phyloP scores from a whole-genome alignment of 37 sponge, comb jelly and placozoan genomes.

The Chondrosia reniformis region DNA sequence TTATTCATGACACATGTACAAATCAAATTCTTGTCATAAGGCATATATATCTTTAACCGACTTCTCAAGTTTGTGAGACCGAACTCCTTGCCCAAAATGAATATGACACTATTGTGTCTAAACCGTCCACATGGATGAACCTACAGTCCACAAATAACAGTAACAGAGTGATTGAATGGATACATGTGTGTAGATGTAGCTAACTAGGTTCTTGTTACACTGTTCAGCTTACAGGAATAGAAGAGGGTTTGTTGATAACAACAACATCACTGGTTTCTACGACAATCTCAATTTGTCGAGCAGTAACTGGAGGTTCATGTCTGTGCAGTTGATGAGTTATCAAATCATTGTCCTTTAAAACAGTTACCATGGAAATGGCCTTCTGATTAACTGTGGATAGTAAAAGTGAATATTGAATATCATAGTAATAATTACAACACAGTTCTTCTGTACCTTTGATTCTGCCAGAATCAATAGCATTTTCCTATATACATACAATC shows the following conservation, averaged over 20 bases:
- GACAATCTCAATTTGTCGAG: conserved; percentile 52
- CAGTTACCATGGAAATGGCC: conserved; percentile 49
- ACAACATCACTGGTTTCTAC: conserved; percentile 59
- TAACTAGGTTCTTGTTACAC: background rate
- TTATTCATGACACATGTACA: too few relatives aligned
- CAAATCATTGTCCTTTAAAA: conserved; percentile 70
- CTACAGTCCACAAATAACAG: conserved; percentile 23
- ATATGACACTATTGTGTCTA: conserved; percentile 80
- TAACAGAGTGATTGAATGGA: background rate
- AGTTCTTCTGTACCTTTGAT: conserved; percentile 43
- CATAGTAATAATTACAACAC: background rate
- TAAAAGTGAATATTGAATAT: background rate
- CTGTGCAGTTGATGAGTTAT: conserved; percentile 76
- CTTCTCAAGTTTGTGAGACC: conserved; percentile 70
- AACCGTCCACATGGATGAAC: conserved; percentile 95
- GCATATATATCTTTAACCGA: conserved; percentile 18
- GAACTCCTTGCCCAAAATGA: conserved; percentile 69
- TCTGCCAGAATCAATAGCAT: conserved; percentile 62
- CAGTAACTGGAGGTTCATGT: conserved; percentile 91
- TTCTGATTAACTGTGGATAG: conserved; percentile 47
- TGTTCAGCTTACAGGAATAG: conserved; percentile 74
- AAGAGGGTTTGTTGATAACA: conserved; percentile 88
- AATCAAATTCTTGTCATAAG: too few relatives aligned
- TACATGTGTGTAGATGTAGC: background rate
- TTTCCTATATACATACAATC: conserved; percentile 61